phyloP scores from a whole-genome alignment of 2,888 invertebrate species.

The Melinaea menophilus region DNA sequence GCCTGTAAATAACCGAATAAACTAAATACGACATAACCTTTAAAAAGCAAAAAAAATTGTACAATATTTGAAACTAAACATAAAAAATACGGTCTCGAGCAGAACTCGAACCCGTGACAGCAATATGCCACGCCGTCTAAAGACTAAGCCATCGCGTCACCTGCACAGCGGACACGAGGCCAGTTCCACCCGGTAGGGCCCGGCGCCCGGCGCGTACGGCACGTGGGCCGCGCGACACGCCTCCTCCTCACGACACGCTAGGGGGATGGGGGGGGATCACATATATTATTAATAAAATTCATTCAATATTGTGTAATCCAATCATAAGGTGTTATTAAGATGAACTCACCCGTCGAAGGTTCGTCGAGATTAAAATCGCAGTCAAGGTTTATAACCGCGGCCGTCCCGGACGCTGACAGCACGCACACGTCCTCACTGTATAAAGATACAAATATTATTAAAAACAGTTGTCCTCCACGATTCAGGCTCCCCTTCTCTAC shows the following conservation, averaged over 20 bases:
- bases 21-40: too few species aligned
- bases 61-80: too few species aligned
- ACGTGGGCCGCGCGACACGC: conserved; percentile 80
- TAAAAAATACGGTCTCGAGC: too few species aligned
- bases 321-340: neutral
- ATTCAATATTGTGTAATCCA: neutral
- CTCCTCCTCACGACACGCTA: conserved; percentile 30
- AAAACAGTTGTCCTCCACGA: neutral
- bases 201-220: conserved; percentile 81
- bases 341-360: conserved; percentile 37
- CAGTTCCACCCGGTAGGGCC: conserved; percentile 62
- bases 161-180: conserved; percentile 59
- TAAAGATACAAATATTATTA: conserved; percentile 26
- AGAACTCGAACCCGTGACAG: too few species aligned
- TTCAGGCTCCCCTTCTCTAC: neutral
- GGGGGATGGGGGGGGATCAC: neutral
- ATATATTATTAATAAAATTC: neutral
- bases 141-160: conserved; percentile 34
- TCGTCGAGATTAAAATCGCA: conserved; percentile 64
- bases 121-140: too few species aligned
- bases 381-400: conserved; percentile 83
- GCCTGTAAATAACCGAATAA: neutral
- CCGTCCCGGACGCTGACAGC: conserved; percentile 95
- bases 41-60: too few species aligned
- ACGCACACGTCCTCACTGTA: conserved; percentile 96